Base-by-base conservation (phyloP, 2,888 invertebrate genomes). In the Oscheius sp. region DNA sequence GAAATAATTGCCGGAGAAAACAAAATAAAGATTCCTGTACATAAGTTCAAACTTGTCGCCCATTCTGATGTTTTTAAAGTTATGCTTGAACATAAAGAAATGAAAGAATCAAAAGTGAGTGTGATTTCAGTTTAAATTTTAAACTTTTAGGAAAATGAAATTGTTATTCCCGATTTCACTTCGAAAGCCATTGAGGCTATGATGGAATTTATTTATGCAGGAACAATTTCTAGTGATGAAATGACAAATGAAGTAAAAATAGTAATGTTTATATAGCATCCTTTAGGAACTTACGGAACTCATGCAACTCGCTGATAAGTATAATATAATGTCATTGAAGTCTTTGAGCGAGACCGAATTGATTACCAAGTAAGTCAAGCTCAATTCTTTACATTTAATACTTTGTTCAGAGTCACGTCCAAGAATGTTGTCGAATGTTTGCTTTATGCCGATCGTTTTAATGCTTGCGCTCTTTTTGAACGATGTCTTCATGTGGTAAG, bases 241-340 rank as follows among this genome's bases (percentile, higher is more conserved):
- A 45, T 61, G 45, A 25, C 42, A 10, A 42, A 42, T 25, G 61
- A 64, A 27, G 61, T 37, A 10, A 20, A 8, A 48, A 34, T 17
- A 4, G 5, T 23, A 27, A 4, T 42, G 4, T 33, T 27, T 68
- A 34, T 48, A 39, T 34, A 0, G 31, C 27, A 55, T 2, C 29
- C 23, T 71, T 67, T 57, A 75, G 75, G 71, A 74, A 52, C 57
- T 70, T 3, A 73, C 72, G 2, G 75, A 78, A 55, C 69, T 84
- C 46, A 82, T 86, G 71, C 78, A 82, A 53, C 78, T 86, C n/a
- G 81, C 86, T 1, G 86, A 86, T 39, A 86, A 86, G 65, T 86
- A 86, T 76, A 79, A 77, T 17, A 63, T 87, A 12, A 70, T 74
- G n/a, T 77, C 81, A 12, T 66, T 86, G 34, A 87, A 86, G 74